Evolutionary conservation across 2,113 vertebrate species (phyloP).

Genomic region (Prunella fulvescens): DNA sequence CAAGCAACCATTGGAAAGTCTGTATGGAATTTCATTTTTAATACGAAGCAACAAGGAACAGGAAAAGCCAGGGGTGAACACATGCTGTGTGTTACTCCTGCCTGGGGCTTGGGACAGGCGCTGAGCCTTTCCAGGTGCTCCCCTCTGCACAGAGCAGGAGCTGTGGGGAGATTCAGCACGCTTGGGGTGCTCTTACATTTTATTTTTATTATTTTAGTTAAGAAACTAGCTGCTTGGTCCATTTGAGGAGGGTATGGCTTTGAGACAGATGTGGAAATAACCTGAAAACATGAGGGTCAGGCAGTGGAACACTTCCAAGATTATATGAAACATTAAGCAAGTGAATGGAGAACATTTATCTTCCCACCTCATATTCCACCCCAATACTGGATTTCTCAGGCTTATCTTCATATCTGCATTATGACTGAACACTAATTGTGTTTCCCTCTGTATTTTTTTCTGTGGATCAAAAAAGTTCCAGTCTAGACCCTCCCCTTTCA

Average conservation of each 20-base stretch:
- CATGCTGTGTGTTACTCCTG: not conserved
- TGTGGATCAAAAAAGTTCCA: not conserved
- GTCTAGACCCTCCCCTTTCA: not conserved
- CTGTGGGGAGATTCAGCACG: not conserved
- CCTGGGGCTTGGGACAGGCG: not conserved
- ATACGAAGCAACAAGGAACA: constrained; percentile 50
- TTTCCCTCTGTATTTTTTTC: not conserved
- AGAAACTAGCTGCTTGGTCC: not conserved
- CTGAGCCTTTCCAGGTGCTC: constrained; percentile 36
- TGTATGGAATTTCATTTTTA: constrained; percentile 66
- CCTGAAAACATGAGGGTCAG: not conserved
- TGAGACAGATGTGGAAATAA: constrained; percentile 43
- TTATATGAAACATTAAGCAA: constrained; percentile 51
- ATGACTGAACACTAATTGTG: not conserved
- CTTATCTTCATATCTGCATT: constrained; percentile 36
- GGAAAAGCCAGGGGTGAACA: not conserved
- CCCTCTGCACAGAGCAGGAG: not conserved
- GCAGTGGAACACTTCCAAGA: constrained; percentile 18
- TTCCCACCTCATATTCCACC: constrained; percentile 19
- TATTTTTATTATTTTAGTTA: constrained; percentile 21
- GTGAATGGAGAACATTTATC: constrained; percentile 26
- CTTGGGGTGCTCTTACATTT: not conserved
- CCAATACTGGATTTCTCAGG: constrained; percentile 20
- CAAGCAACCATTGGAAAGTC: constrained; percentile 57
- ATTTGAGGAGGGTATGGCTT: not conserved